Evolutionary conservation across 2,113 vertebrate genomes (phyloP).

Genomic region (Phyllostomus hastatus): DNA sequence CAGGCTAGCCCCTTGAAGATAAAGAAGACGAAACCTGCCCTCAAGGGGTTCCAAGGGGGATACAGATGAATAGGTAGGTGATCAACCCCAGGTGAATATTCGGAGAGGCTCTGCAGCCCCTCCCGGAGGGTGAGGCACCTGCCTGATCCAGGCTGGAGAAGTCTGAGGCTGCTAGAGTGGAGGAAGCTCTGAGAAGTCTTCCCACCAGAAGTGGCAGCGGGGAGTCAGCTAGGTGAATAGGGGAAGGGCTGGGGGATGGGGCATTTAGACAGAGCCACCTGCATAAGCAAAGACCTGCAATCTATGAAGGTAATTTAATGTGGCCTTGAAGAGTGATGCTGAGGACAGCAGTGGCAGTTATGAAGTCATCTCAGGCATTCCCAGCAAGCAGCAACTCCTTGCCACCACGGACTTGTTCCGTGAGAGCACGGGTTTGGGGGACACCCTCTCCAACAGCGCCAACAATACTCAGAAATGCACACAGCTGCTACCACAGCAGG

Average conservation of each 20-base stretch:
- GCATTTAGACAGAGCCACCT: not conserved
- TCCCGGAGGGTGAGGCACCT: not conserved
- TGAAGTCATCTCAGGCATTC: not conserved
- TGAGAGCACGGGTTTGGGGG: too few relatives aligned
- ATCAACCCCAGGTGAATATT: not conserved
- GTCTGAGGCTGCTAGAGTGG: not conserved
- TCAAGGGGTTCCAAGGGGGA: not conserved
- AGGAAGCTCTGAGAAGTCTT: not conserved
- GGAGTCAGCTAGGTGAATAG: not conserved
- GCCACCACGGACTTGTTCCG: not conserved
- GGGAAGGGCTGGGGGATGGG: not conserved
- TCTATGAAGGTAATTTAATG: not conserved
- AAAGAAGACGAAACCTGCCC: not conserved
- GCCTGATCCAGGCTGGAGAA: not conserved
- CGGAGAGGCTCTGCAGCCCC: not conserved
- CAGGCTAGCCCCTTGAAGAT: not conserved
- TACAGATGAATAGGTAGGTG: not conserved
- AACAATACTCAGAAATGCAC: not conserved
- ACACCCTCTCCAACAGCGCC: not conserved
- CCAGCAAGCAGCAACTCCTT: not conserved
- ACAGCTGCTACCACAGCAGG: not conserved
- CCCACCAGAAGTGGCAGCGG: not conserved
- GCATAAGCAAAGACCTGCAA: not conserved
- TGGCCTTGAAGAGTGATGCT: not conserved
- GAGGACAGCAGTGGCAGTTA: not conserved